Evolutionary conservation across 2,113 vertebrate species (phyloP).

Genomic region (Australoheros scitulus): DNA sequence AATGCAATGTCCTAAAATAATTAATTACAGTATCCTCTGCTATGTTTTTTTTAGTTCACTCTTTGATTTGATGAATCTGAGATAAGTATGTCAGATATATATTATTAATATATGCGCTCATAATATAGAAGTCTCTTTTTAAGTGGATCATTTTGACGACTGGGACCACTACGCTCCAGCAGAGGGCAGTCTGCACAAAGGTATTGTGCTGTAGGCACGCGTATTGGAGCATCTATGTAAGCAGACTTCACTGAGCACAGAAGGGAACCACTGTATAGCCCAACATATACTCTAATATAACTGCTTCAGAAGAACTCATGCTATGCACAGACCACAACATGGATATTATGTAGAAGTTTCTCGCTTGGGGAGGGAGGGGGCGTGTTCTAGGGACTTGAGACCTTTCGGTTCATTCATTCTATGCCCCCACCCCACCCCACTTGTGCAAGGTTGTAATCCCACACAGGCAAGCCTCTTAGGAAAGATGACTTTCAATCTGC

Average conservation of each 20-base stretch:
- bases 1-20: too few relatives aligned
- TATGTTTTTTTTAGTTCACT: background rate
- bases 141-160: background rate
- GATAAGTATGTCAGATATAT: background rate
- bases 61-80: background rate
- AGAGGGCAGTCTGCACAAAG: slow-evolving; percentile 72
- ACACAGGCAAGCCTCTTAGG: slow-evolving; percentile 38
- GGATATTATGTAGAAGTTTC: background rate
- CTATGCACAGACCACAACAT: background rate
- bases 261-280: slow-evolving; percentile 3
- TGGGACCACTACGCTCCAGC: slow-evolving; percentile 46
- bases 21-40: background rate
- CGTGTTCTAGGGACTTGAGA: background rate
- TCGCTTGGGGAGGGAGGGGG: background rate
- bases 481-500: slow-evolving; percentile 53
- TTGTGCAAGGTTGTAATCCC: slow-evolving; percentile 31
- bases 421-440: background rate
- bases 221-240: background rate
- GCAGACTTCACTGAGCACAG: background rate
- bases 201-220: background rate
- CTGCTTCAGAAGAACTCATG: background rate
- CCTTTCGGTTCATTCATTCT: background rate
- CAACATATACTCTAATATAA: background rate
- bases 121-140: background rate
- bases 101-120: background rate